Evolutionary conservation across 1,140 invertebrate genomes (phyloP), one percentile per base, ranked within the genome.

Genomic region (Piezodorus guildinii): DNA sequence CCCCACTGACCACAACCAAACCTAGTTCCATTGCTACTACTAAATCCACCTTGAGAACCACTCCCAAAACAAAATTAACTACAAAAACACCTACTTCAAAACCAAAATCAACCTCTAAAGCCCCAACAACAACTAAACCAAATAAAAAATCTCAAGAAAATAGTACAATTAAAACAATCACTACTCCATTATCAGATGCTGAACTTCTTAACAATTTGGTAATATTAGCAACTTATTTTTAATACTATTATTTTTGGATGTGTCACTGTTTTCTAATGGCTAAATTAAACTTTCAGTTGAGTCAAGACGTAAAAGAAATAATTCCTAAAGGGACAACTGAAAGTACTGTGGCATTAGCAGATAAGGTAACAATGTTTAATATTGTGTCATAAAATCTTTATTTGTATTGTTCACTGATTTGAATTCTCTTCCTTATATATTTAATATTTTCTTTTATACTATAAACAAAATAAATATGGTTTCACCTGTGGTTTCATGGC

Each of bases 181-280:
- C 52, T 6, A 62, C 43, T n/a, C 56, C 46, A n/a, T 12, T 61
- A 23, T 64, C 61, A 39, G 68, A 69, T 44, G 51, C 67, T 25
- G 68, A 66, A 49, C 60, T 69, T 43, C 66, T 69, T 54, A 67
- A 66, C 23, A 66, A 62, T 39, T 39, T 69, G 58, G 68, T 69
- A 64, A 69, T 64, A 46, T 23, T 12, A 34, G 39, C 2, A 43
- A 17, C 43, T 60, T 39, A 60, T 60, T 30, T 27, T 60, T 19
- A 17, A 46, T 66, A 8, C 16, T 3, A n/a, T 19, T 56, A 34
- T 54, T 5, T 19, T 16, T 63, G 1, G 10, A 8, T 60, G 54
- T 45, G 16, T 5, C 0, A 25, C 9, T 16, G 30, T 60, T 44
- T 59, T 45, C 23, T 17, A 34, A n/a, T 64, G 12, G 30, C 4